A percentile compares a stretch with the other conserved stretches of the same genome.
Conservation (phyloP, 2,113 vertebrate species). For the Theropithecus gelada region DNA sequence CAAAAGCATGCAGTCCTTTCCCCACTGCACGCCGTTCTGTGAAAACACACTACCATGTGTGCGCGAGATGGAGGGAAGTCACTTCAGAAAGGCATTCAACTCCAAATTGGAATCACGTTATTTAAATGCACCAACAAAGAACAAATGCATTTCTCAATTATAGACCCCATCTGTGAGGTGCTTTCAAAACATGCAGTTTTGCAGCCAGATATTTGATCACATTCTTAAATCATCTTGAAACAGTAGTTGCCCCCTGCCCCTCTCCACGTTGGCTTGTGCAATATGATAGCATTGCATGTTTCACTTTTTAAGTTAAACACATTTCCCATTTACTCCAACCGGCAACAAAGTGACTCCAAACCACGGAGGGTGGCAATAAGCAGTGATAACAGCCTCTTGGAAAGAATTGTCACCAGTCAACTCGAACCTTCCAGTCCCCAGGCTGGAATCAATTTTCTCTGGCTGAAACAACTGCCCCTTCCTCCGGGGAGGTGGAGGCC, state of each 20-base stretch:
- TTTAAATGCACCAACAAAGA: slow-evolving; percentile 45
- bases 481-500: background rate
- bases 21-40: background rate
- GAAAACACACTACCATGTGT: background rate
- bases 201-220: background rate
- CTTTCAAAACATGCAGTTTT: slow-evolving; percentile 4
- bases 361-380: background rate
- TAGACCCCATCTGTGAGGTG: slow-evolving; percentile 62
- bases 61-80: background rate
- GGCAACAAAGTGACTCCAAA: slow-evolving; percentile 28
- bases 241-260: background rate
- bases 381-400: background rate
- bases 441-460: background rate
- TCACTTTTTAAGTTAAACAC: slow-evolving; percentile 44
- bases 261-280: background rate
- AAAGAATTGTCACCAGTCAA: background rate
- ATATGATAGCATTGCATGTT: background rate
- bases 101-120: background rate
- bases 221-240: slow-evolving; percentile 66
- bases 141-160: slow-evolving; percentile 64
- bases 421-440: background rate
- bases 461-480: background rate
- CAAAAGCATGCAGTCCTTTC: background rate
- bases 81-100: slow-evolving; percentile 40
- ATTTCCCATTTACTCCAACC: slow-evolving; percentile 59